Percentiles rank a stretch among this genome's conserved stretches.
These are phyloP conservation scores for Mamestra brassicae DNA, from an alignment of 2,888 invertebrate species.

Conservation along the genomic window DNA sequence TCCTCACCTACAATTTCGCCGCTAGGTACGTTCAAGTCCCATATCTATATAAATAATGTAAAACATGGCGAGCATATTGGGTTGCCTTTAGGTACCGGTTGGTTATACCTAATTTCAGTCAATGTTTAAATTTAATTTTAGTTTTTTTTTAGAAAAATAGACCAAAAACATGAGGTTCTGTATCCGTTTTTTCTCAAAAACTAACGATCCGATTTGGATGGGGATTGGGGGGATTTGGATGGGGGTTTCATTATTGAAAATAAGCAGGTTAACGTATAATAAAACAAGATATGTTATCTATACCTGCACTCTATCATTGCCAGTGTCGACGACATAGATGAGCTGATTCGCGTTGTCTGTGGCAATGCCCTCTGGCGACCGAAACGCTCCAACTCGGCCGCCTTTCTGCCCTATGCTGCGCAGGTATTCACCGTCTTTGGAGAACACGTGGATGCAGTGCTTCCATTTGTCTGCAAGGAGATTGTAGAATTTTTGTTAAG, in stretches of 20 bases:
- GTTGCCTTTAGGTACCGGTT: too few species aligned
- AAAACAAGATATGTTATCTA: not conserved
- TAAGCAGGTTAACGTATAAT: not conserved
- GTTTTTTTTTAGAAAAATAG: too few species aligned
- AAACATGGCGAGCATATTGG: too few species aligned
- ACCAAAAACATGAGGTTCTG: too few species aligned
- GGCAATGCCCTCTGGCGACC: slow-evolving; percentile 94
- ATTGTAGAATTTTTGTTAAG: not conserved
- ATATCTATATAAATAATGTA: not conserved
- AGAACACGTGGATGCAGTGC: slow-evolving; percentile 93
- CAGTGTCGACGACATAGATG: slow-evolving; percentile 94
- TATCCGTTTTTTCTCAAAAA: too few species aligned
- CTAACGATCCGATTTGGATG: too few species aligned
- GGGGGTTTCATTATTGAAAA: not conserved
- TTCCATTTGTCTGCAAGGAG: slow-evolving; percentile 92
- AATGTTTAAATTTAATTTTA: too few species aligned
- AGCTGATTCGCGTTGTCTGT: slow-evolving; percentile 88
- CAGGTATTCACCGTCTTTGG: slow-evolving; percentile 91
- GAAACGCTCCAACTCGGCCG: slow-evolving; percentile 91
- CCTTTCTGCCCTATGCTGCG: slow-evolving; percentile 93
- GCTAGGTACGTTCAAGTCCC: not conserved
- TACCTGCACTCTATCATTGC: slow-evolving; percentile 93
- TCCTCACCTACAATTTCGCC: not conserved
- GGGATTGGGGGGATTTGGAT: too few species aligned
- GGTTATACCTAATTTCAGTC: too few species aligned